phyloP scores from a whole-genome alignment of 2,113 vertebrate genomes.

The Chaetorhynchus papuensis region DNA sequence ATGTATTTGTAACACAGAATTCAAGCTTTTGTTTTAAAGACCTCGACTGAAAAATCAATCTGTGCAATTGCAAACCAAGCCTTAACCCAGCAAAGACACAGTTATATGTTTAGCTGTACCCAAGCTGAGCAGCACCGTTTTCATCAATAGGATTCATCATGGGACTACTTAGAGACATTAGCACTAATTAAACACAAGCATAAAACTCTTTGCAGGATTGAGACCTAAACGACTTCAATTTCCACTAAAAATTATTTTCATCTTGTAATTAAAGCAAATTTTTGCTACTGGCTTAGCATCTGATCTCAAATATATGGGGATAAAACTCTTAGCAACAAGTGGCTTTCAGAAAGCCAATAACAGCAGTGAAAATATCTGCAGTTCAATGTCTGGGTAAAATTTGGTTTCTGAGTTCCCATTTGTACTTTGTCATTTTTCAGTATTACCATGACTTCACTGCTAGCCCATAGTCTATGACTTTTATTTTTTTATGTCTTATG shows the following conservation, averaged over 20 bases:
- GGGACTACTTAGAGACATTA: conserved; percentile 44
- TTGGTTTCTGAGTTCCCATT: background rate
- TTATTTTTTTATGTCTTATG: background rate
- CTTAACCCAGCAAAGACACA: background rate
- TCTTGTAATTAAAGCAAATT: conserved; percentile 20
- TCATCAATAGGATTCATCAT: conserved; percentile 5
- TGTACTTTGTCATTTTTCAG: background rate
- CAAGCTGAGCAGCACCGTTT: background rate
- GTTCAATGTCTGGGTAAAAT: background rate
- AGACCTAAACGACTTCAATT: conserved; percentile 5
- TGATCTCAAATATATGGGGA: background rate
- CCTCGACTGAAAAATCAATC: background rate
- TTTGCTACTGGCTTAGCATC: background rate
- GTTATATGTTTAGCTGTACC: background rate
- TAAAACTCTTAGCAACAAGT: background rate
- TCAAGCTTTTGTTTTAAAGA: background rate
- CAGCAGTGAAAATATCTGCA: background rate
- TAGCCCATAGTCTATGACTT: background rate
- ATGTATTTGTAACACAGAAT: background rate
- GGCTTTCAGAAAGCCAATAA: background rate
- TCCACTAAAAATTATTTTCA: conserved; percentile 42
- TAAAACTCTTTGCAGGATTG: conserved; percentile 25
- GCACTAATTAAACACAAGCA: conserved; percentile 36
- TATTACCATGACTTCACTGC: background rate
- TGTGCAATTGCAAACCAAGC: background rate